Percentiles rank a stretch among this genome's conserved stretches.
Conservation (phyloP, 1,140 invertebrate genomes). For the Grapholita molesta region DNA sequence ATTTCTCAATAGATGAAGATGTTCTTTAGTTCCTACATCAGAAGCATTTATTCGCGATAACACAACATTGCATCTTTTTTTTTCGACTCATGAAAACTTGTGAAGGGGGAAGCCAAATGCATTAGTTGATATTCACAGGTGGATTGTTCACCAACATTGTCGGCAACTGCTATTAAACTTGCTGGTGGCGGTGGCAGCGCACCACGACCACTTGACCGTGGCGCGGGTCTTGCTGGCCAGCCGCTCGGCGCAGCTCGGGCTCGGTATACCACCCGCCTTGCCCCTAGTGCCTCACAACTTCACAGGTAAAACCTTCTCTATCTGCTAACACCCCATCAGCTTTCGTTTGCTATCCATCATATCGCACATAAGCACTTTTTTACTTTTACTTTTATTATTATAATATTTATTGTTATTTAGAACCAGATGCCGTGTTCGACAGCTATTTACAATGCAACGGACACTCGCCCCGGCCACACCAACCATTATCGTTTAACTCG, state of each 20-base stretch:
- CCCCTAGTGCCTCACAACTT: conserved; percentile 87
- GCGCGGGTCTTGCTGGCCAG: conserved; percentile 92
- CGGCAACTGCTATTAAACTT: conserved; percentile 96
- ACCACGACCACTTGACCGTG: conserved; percentile 93
- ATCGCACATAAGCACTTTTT: neutral
- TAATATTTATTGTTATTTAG: conserved; percentile 71
- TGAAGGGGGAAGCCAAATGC: neutral
- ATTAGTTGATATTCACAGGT: conserved; percentile 60
- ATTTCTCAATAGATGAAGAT: too few relatives aligned
- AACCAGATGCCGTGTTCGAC: conserved; percentile 86
- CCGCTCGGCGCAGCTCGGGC: conserved; percentile 86
- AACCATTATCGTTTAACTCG: conserved; percentile 42
- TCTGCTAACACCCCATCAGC: neutral
- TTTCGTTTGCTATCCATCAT: neutral
- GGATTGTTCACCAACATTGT: conserved; percentile 96
- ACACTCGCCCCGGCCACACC: conserved; percentile 66
- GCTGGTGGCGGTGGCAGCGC: conserved; percentile 92
- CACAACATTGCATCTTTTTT: too few relatives aligned
- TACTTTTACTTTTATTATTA: conserved; percentile 28
- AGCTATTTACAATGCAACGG: conserved; percentile 79
- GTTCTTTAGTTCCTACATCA: too few relatives aligned
- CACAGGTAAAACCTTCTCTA: conserved; percentile 79
- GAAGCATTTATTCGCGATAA: too few relatives aligned
- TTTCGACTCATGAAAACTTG: too few relatives aligned
- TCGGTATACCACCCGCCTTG: conserved; percentile 84